Conservation (phyloP, 2,888 invertebrate species). For the Drosophila heteroneura region DNA sequence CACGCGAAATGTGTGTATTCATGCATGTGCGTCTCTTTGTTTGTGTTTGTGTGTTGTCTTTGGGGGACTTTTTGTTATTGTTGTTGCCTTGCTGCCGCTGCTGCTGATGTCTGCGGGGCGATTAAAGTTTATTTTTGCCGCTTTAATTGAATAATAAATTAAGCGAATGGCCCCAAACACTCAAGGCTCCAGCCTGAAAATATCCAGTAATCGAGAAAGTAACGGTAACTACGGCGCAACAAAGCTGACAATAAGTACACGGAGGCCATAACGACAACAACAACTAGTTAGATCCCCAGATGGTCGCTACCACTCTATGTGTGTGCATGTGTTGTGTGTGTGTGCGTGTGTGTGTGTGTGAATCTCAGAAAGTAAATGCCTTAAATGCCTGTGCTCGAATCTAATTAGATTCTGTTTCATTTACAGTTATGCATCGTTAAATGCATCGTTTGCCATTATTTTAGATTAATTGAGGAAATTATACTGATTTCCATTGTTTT, state of each 20-base stretch:
- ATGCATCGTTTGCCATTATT: constrained; percentile 26
- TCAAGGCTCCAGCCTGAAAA: constrained; percentile 39
- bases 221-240: constrained; percentile 42
- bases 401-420: constrained; percentile 44
- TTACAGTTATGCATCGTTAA: constrained; percentile 26
- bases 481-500: background rate
- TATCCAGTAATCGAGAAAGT: constrained; percentile 45
- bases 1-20: constrained; percentile 23
- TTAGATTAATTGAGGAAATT: background rate
- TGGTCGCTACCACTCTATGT: background rate
- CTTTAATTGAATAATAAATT: constrained; percentile 80
- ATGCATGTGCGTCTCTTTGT: constrained; percentile 25
- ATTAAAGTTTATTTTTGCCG: constrained; percentile 79
- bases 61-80: constrained; percentile 42
- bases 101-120: constrained; percentile 67
- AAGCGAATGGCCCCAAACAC: constrained; percentile 66
- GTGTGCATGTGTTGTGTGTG: background rate
- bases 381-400: constrained; percentile 16
- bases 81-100: constrained; percentile 15
- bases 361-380: constrained; percentile 8
- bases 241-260: constrained; percentile 32
- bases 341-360: background rate
- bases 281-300: constrained; percentile 23
- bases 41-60: constrained; percentile 41
- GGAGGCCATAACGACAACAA: constrained; percentile 26